phyloP scores from a whole-genome alignment of 1,140 invertebrate genomes.

The Tetramorium parvispinum region DNA sequence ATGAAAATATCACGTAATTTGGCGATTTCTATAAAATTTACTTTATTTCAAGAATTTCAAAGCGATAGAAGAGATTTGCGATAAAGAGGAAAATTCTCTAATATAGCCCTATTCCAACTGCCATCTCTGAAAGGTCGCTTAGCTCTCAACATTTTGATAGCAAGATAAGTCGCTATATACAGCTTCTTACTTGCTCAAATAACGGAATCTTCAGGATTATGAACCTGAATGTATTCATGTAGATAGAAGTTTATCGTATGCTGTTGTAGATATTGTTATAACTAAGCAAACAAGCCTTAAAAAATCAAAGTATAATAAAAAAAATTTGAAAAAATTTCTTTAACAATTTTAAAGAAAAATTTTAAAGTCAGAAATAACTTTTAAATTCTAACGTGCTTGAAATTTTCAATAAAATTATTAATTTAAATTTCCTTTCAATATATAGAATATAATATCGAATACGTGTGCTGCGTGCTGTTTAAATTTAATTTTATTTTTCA shows the following conservation, averaged over 20 bases:
- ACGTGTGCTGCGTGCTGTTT: neutral
- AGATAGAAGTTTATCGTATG: neutral
- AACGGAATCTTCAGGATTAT: neutral
- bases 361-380: neutral
- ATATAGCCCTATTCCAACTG: neutral
- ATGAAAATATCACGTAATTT: neutral
- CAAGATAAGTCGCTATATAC: neutral
- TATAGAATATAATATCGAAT: neutral
- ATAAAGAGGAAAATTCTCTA: neutral
- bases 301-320: neutral
- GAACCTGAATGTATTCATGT: neutral
- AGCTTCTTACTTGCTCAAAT: conserved; percentile 21
- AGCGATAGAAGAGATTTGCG: neutral
- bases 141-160: neutral
- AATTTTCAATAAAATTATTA: neutral
- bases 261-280: neutral
- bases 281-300: neutral
- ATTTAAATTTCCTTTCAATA: conserved; percentile 12
- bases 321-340: neutral
- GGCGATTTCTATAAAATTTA: neutral
- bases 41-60: neutral
- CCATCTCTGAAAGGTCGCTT: neutral
- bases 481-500: neutral
- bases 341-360: neutral
- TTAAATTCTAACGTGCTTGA: neutral